Evolutionary conservation across 2,797 vertebrate species (phyloP), one percentile per base, ranked within the genome.

Genomic region (Parauchenoglanis punctatus): DNA sequence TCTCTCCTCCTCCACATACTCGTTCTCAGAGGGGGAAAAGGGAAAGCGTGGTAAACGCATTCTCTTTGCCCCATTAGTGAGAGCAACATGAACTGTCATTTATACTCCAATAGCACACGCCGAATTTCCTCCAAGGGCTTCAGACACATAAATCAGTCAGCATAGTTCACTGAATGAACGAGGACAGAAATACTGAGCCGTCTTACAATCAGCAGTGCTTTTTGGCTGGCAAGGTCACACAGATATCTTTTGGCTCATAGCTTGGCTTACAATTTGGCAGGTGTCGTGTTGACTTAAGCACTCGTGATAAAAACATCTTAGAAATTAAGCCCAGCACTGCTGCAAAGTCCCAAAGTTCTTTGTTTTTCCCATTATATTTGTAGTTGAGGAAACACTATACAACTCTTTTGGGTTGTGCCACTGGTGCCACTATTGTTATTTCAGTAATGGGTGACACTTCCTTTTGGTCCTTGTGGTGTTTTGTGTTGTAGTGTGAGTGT

Each of bases 141-240:
- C 73, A 89, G 90, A 90, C 88, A 81, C 68, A 87, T 88, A 90
- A 90, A 90, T 90, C 88, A 86, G 85, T 78, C 82, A 28, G 15
- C 31, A 87, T 54, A 77, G 81, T 81, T 89, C 81, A 83, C 78
- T 87, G 86, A 87, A 76, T 85, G 68, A 77, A 72, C 31, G 68
- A 81, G 76, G 56, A 86, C 67, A 65, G 65, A 87, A 86, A 85
- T 49, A 75, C 61, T 68, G 46, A 83, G 63, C 25, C 46, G 17
- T n/a, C n/a, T 68, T 68, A 83, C 44, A 67, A 67, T 67, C 61
- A 11, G 44, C 61, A 31, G 1, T n/a, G 59, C 25, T n/a, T 65
- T 28, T 65, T 28, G 80, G 59, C 63, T 83, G 63, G 40, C 40
- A 65, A 82, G 35, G 58, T 63, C 78, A 61, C n/a, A 25, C 23